A percentile compares a stretch with the other conserved stretches of the same genome.
Conservation (phyloP, 2,888 invertebrate species). For the Drosophila antonietae region DNA sequence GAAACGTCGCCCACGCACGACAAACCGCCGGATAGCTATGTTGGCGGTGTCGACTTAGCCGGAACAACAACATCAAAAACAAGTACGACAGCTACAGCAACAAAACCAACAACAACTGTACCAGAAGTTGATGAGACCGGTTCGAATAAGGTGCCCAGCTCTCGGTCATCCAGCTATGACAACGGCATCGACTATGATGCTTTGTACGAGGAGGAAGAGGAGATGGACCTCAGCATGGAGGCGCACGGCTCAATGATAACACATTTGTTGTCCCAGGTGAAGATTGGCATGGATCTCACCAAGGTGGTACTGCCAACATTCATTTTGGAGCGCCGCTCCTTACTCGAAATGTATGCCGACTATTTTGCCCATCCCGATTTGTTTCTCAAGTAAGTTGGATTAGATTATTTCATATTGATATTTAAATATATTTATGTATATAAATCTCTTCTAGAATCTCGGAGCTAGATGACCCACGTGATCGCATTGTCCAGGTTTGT, state of each 20-base stretch:
- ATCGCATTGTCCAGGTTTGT: conserved; percentile 97
- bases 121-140: conserved; percentile 80
- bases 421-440: background rate
- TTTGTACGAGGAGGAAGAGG: conserved; percentile 95
- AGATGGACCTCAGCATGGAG: conserved; percentile 96
- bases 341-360: conserved; percentile 99
- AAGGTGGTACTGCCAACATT: conserved; percentile 99
- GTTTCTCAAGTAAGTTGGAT: conserved; percentile 90
- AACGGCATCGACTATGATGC: conserved; percentile 94
- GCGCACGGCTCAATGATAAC: conserved; percentile 98
- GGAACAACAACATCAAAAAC: conserved; percentile 39
- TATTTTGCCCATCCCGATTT: conserved; percentile 99
- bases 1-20: conserved; percentile 83
- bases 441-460: conserved; percentile 89
- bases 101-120: conserved; percentile 4
- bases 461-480: conserved; percentile 92
- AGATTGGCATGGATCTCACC: conserved; percentile 99
- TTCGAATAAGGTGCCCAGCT: conserved; percentile 64
- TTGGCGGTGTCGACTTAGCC: conserved; percentile 28
- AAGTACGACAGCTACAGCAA: conserved; percentile 12
- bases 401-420: background rate
- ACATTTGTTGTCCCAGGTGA: conserved; percentile 98
- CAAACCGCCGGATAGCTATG: conserved; percentile 65
- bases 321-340: conserved; percentile 97
- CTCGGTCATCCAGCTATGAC: conserved; percentile 85